Base-by-base conservation (phyloP, 2,113 vertebrate species). In the Platysternon megacephalum region DNA sequence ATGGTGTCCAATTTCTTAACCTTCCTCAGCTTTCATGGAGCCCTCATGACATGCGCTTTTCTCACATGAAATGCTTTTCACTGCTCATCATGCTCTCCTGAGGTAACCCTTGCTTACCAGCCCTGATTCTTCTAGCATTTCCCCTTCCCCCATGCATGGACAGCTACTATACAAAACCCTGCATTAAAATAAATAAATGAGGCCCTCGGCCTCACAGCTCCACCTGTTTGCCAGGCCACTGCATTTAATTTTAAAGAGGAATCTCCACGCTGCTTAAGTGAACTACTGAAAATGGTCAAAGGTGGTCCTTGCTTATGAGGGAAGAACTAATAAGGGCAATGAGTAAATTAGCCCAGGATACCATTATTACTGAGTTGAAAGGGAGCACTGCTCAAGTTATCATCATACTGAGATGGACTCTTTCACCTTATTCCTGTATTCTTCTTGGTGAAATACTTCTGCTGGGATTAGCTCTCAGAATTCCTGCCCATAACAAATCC, bases 1-100 rank as follows among this genome's bases (percentile, higher is more conserved):
- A 95, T 88, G 84, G 81, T 83, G 85, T 95, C 95, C 90, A 87
- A 86, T 96, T 95, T 93, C 95, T 88, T 93, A 95, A 24, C 87
- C 92, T 97, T 95, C 91, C 94, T 81, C 83, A 0, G 74, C 86
- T 97, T 94, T 61, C 94, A 91, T 53, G 88, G 92, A 86, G 82
- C 93, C 4, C n/a, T 74, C 74, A 79, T 74, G 96, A 97, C 94
- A 93, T 6, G 4, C 92, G 78, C 95, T 97, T 95, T 92, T 89
- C 87, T 94, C 87, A 86, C 91, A 72, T 53, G 83, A 93, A 91
- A 82, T 52, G 79, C 91, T 93, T 94, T 92, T 91, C 93, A 46
- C 95, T 93, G 91, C 84, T 86, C 93, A 89, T 91, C 93, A 84
- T 1, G 87, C 86, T 32, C 90, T 88, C 90, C 88, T 53, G 0